Conservation (phyloP, 2,113 vertebrate genomes). For the Acrocephalus kingi region DNA sequence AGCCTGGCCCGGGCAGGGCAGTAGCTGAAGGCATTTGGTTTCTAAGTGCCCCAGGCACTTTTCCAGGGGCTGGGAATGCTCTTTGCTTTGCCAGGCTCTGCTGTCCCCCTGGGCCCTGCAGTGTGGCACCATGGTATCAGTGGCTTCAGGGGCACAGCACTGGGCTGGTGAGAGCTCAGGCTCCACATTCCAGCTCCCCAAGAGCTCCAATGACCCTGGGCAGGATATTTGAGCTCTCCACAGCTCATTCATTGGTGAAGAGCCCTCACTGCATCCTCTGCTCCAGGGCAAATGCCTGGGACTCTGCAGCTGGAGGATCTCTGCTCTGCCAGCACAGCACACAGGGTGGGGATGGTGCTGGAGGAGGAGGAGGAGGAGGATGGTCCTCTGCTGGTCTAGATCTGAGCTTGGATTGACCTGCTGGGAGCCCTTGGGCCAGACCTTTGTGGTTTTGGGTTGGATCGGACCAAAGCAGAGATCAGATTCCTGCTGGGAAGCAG, state of each 20-base stretch:
- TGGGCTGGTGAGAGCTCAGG: not conserved
- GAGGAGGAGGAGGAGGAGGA: not conserved
- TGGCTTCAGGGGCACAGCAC: not conserved
- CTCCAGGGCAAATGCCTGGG: not conserved
- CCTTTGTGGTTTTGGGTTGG: not conserved
- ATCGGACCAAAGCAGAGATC: not conserved
- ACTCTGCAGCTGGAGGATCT: not conserved
- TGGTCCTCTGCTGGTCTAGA: not conserved
- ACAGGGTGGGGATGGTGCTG: rapidly evolving
- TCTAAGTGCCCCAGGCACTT: not conserved
- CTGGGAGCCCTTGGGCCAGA: not conserved
- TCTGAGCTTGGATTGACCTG: not conserved
- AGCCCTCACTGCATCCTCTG: not conserved
- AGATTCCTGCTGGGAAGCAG: not conserved
- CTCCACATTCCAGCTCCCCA: not conserved
- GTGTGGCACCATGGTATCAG: rapidly evolving
- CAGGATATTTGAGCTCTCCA: not conserved
- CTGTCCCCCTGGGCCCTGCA: not conserved
- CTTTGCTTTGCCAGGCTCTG: rapidly evolving
- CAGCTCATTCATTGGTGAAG: not conserved
- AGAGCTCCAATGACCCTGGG: not conserved
- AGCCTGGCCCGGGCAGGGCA: not conserved
- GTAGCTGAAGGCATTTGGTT: not conserved
- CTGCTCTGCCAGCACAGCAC: not conserved
- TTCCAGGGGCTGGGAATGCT: not conserved